Evolutionary conservation across 2,113 vertebrate genomes (phyloP).

Genomic region (Puma concolor): DNA sequence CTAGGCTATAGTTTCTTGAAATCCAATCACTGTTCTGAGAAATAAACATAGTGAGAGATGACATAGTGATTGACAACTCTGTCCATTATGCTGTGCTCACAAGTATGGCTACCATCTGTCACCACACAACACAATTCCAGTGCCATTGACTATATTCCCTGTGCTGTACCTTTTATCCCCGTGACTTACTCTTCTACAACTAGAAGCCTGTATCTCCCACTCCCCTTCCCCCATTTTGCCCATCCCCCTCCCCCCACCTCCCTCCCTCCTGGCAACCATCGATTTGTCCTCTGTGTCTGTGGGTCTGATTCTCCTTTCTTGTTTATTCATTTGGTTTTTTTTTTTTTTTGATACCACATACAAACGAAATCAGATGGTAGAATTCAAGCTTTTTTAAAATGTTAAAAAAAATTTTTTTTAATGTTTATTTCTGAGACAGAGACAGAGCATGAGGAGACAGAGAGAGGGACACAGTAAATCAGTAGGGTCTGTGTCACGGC

Average conservation of each 20-base stretch:
- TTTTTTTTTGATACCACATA: background rate
- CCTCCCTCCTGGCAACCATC: background rate
- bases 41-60: background rate
- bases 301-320: background rate
- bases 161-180: background rate
- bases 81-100: background rate
- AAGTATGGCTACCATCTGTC: background rate
- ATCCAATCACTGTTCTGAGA: constrained; percentile 25
- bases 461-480: no score
- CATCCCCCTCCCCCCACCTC: no score
- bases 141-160: background rate
- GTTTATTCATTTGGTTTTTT: background rate
- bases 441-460: no score
- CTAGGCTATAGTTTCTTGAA: constrained; percentile 15
- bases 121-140: background rate
- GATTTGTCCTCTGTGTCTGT: background rate
- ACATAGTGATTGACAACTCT: background rate
- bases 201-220: background rate
- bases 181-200: background rate
- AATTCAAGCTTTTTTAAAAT: background rate
- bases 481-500: no score
- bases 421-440: no score
- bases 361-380: background rate
- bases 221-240: background rate
- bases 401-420: no score